phyloP scores from a whole-genome alignment of 2,888 invertebrate species.

The Volucella bombylans region DNA sequence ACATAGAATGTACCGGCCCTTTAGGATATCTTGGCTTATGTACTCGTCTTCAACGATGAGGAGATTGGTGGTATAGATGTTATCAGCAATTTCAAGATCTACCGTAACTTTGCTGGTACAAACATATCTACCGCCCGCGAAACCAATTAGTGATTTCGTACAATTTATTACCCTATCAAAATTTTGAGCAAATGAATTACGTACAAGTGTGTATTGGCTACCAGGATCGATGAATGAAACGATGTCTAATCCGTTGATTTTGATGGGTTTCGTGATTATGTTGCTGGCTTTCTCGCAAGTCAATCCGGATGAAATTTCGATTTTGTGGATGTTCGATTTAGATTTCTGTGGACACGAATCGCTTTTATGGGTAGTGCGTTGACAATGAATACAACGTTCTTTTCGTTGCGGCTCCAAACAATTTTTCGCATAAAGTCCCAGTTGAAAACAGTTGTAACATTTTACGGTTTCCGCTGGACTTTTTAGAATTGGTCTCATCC shows the following conservation, averaged over 20 bases:
- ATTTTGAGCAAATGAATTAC: conserved; percentile 46
- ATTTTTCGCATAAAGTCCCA: conserved; percentile 39
- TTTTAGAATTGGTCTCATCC: background rate
- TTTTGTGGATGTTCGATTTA: background rate
- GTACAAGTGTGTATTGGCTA: conserved; percentile 44
- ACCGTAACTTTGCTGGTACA: conserved; percentile 48
- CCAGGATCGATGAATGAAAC: conserved; percentile 53
- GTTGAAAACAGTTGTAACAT: conserved; percentile 52
- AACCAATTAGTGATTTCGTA: no score
- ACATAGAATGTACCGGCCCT: no score
- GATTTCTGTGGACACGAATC: conserved; percentile 2
- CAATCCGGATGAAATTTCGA: background rate
- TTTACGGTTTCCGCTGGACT: conserved; percentile 14
- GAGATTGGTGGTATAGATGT: conserved; percentile 30
- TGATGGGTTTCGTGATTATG: conserved; percentile 7
- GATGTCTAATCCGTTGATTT: conserved; percentile 6
- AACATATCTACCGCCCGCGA: background rate
- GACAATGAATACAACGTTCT: conserved; percentile 41
- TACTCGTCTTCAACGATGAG: conserved; percentile 50
- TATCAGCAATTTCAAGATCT: conserved; percentile 47
- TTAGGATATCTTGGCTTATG: background rate
- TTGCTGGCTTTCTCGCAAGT: background rate
- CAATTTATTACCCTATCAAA: no score
- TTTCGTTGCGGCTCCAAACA: conserved; percentile 55
- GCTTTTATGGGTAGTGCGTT: conserved; percentile 39